Conservation (phyloP, 2,113 vertebrate species). For the Anolis carolinensis region DNA sequence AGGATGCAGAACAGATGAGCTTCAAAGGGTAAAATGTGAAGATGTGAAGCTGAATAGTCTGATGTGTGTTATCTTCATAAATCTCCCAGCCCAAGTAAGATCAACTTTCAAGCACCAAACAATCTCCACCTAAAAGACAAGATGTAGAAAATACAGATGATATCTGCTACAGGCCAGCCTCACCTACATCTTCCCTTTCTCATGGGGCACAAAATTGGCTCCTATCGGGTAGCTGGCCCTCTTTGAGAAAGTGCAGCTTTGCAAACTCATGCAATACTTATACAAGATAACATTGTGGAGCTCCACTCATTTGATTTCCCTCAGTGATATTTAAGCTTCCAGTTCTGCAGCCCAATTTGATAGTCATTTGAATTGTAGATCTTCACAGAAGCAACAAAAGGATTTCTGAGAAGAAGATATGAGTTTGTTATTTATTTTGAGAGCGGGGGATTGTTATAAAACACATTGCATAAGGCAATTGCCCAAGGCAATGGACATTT, state of each 20-base stretch:
- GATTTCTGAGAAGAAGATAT: conserved; percentile 18
- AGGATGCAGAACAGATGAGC: background rate
- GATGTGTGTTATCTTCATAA: no score
- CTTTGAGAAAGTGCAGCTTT: background rate
- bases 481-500: conserved; percentile 25
- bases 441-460: conserved; percentile 34
- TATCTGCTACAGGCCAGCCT: background rate
- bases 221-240: no score
- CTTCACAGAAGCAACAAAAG: conserved; percentile 31
- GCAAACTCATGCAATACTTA: background rate
- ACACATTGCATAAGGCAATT: conserved; percentile 37
- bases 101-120: background rate
- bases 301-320: conserved; percentile 39
- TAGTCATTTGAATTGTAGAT: conserved; percentile 48
- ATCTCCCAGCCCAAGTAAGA: background rate
- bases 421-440: conserved; percentile 43
- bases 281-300: no score
- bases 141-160: background rate
- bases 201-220: background rate
- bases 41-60: background rate
- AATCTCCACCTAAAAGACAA: background rate
- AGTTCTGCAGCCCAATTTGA: conserved; percentile 47
- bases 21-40: background rate
- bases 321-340: conserved; percentile 29
- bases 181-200: background rate